phyloP scores from a whole-genome alignment of 2,888 invertebrate genomes.

The Athalia rosae region DNA sequence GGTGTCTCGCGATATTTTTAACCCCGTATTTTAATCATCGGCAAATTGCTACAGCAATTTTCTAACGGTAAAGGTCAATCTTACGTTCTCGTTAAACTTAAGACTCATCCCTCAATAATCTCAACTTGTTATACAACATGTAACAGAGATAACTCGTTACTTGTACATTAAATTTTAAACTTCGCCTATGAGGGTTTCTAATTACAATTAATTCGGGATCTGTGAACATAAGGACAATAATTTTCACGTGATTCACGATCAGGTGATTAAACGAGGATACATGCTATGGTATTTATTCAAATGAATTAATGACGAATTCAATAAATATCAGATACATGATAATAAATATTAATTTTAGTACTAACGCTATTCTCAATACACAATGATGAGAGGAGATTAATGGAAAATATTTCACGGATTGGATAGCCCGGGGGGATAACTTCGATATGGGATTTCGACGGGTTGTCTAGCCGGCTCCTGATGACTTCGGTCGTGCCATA shows the following conservation, averaged over 20 bases:
- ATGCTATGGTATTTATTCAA: no score
- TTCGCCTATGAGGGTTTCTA: neutral
- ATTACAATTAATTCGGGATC: slow-evolving; percentile 12
- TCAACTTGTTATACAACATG: no score
- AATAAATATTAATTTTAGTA: no score
- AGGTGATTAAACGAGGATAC: no score
- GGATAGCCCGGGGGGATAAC: slow-evolving; percentile 49
- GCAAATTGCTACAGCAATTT: neutral
- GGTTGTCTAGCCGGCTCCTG: slow-evolving; percentile 63
- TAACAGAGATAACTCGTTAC: no score
- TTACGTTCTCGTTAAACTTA: neutral
- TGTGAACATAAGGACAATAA: neutral
- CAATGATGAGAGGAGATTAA: slow-evolving; percentile 44
- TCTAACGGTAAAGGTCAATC: neutral
- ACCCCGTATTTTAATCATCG: no score
- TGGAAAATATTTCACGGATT: slow-evolving; percentile 45
- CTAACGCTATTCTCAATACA: slow-evolving; percentile 49
- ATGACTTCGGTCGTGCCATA: slow-evolving; percentile 71
- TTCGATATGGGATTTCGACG: slow-evolving; percentile 55
- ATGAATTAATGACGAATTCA: no score
- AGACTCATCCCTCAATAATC: neutral
- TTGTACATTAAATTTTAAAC: neutral
- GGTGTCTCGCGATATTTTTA: no score
- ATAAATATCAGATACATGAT: no score
- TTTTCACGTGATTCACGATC: neutral